phyloP scores from a whole-genome alignment of 2,888 invertebrate species.

The Xestia c-nigrum region DNA sequence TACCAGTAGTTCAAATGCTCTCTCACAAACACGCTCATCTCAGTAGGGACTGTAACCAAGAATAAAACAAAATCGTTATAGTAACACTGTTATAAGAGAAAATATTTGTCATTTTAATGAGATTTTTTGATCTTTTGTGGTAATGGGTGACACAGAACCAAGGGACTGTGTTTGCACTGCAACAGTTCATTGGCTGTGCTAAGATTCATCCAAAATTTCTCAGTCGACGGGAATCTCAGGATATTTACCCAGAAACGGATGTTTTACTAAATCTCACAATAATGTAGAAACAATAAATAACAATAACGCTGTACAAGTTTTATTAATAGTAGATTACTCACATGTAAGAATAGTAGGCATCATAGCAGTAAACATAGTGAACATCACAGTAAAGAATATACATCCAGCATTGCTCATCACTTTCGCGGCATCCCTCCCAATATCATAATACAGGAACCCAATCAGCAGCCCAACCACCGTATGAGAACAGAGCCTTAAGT shows the following conservation, averaged over 20 bases:
- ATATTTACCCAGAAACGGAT: background rate
- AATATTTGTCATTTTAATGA: background rate
- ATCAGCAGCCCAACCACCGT: slow-evolving; percentile 97
- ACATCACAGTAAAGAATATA: slow-evolving; percentile 98
- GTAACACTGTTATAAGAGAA: background rate
- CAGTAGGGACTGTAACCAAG: slow-evolving; percentile 96
- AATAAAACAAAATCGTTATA: slow-evolving; percentile 49
- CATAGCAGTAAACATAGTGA: slow-evolving; percentile 99
- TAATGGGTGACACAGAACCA: background rate
- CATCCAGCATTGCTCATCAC: slow-evolving; percentile 98
- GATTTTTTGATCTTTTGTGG: background rate
- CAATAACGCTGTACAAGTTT: too few species aligned
- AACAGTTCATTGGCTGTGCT: background rate
- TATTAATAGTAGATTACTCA: slow-evolving; percentile 89
- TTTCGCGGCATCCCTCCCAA: slow-evolving; percentile 98
- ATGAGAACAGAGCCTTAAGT: slow-evolving; percentile 96
- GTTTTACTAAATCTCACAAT: background rate
- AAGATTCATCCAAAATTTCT: background rate
- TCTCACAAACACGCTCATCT: slow-evolving; percentile 98
- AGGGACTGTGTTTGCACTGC: background rate
- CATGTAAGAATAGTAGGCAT: slow-evolving; percentile 99
- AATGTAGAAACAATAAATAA: background rate
- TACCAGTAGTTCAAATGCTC: slow-evolving; percentile 99
- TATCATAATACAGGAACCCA: slow-evolving; percentile 97
- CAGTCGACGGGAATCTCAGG: background rate